phyloP scores from a whole-genome alignment of 2,797 vertebrate species.

The Agapornis canus region DNA sequence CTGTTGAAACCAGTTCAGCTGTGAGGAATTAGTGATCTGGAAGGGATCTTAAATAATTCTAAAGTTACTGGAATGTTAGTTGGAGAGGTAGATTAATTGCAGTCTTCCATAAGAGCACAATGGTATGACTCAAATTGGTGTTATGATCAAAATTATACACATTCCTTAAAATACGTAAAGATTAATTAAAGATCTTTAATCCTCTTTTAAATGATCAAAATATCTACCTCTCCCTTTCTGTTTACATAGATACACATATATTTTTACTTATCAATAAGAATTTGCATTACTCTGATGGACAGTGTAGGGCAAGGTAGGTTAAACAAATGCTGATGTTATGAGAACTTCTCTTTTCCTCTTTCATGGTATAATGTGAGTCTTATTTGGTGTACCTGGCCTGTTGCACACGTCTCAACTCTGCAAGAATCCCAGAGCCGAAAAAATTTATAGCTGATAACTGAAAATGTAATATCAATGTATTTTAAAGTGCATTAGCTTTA shows the following conservation, averaged over 20 bases:
- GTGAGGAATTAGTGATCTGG: neutral
- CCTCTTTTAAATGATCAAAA: neutral
- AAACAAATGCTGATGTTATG: neutral
- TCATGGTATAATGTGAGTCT: neutral
- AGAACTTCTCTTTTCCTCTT: neutral
- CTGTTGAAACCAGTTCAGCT: neutral
- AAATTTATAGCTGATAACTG: neutral
- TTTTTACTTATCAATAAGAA: neutral
- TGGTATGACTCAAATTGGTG: neutral
- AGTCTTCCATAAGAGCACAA: neutral
- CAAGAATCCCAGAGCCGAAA: neutral
- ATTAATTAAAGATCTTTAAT: neutral
- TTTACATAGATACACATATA: accelerated
- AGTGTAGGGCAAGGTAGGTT: neutral
- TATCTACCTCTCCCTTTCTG: neutral
- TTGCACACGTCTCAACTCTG: neutral
- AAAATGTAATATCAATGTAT: neutral
- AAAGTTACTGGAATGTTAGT: neutral
- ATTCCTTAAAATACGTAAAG: neutral
- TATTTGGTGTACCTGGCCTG: neutral
- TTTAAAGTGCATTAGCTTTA: neutral
- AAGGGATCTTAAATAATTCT: neutral
- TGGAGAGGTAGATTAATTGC: neutral
- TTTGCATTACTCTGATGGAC: neutral
- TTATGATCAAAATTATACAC: neutral